Conservation (phyloP, 2,888 invertebrate species). For the Parapristionchus giblindavisi region DNA sequence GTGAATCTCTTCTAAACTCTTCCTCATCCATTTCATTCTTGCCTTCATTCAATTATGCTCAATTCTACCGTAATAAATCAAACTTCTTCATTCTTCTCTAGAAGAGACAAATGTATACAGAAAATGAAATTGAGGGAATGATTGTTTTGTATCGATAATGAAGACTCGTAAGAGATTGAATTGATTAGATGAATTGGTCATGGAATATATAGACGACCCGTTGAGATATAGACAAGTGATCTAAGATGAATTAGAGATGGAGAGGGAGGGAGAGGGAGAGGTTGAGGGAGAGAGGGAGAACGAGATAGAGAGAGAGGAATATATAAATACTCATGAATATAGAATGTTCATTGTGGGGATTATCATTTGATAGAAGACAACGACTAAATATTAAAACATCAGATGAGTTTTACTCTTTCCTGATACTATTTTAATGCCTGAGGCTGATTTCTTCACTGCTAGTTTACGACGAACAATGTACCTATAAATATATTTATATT, state of each 20-base stretch:
- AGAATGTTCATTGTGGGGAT: neutral
- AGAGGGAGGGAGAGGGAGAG: no score
- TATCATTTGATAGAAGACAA: neutral
- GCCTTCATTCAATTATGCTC: neutral
- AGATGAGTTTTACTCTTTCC: constrained; percentile 64
- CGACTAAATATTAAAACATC: constrained; percentile 58
- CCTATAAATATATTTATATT: neutral
- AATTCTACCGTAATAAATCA: neutral
- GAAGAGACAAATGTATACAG: neutral
- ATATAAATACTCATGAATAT: neutral
- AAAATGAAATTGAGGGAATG: no score
- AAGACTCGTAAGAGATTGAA: no score
- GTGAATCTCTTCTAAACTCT: neutral
- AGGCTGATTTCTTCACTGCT: constrained; percentile 58
- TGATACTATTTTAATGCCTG: constrained; percentile 54
- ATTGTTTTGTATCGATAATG: no score
- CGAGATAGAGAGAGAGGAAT: no score
- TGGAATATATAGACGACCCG: no score
- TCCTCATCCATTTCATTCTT: neutral
- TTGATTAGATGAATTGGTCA: no score
- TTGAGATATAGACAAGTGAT: no score
- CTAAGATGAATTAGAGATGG: no score
- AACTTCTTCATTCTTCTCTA: neutral
- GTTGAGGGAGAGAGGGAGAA: no score
- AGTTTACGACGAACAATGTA: constrained; percentile 59